Evolutionary conservation across 2,113 vertebrate genomes (phyloP), one percentile per base, ranked within the genome.

Genomic region (Dipodomys merriami): DNA sequence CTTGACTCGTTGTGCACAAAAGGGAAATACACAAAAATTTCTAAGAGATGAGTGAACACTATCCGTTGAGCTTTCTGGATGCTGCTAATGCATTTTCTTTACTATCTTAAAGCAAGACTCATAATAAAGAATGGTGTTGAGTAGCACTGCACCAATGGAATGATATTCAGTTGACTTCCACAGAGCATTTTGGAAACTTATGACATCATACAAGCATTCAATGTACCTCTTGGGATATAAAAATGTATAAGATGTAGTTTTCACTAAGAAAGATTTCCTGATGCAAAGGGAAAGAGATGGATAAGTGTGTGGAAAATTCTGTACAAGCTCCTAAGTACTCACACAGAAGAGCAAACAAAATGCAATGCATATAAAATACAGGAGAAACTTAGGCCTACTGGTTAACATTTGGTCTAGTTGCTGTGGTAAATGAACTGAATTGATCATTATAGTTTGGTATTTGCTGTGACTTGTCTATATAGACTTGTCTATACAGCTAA

Each of bases 401-500:
- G 1, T 90, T 86, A 83, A 33, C 29, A 76, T 91, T 78, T 86
- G 67, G 46, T 60, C 7, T 65, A 30, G 71, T 71, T 93, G 67
- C 53, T 19, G 8, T 73, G 35, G 65, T 7, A 25, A 88, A 9
- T 60, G 20, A 46, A n/a, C 44, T 79, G 29, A 90, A 74, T 3
- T 46, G 15, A 88, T 86, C 20, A 35, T 90, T 78, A 78, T 44
- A 83, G 29, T 71, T 73, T 77, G 20, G 46, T 39, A 29, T 87
- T 88, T 94, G 27, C 49, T 79, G 39, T 65, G 82, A 87, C 65
- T 35, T 90, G 65, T 25, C 71, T 85, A 88, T 78, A 81, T 39
- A 64, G 82, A 84, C 65, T 35, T 90, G 65, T 25, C 67, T 85
- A 88, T 81, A 78, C 0, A 46, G 62, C 29, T 69, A 83, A 83